These are phyloP conservation scores for Archilochus colubris DNA, from an alignment of 2,113 vertebrate species.

Conservation along the genomic window DNA sequence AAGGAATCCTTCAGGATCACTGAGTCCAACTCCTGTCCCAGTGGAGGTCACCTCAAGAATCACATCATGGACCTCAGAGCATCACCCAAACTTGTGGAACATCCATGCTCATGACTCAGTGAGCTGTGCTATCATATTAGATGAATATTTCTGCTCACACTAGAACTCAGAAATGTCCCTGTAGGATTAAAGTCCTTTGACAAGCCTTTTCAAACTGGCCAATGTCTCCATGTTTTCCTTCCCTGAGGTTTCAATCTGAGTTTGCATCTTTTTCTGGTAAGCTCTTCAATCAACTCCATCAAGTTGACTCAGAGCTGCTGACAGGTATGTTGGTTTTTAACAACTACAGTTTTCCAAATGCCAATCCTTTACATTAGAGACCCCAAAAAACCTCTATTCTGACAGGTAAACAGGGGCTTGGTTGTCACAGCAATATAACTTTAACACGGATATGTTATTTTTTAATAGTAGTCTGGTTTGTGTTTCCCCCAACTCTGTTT, in stretches of 20 bases:
- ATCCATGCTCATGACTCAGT: fast-evolving
- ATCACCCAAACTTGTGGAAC: no score
- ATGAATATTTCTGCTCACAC: background rate
- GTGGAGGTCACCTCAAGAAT: no score
- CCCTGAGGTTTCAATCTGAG: background rate
- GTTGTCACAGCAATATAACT: background rate
- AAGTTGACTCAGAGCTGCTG: background rate
- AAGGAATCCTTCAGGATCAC: no score
- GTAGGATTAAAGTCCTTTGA: background rate
- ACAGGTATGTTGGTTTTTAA: background rate
- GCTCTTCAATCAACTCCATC: background rate
- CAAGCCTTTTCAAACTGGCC: background rate
- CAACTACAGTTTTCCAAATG: background rate
- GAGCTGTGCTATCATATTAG: background rate
- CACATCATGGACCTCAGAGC: no score
- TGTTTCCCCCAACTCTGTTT: background rate
- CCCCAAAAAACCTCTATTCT: background rate
- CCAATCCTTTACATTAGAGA: background rate
- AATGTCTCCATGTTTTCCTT: background rate
- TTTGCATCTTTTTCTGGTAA: background rate
- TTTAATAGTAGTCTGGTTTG: background rate
- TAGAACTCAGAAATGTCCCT: background rate
- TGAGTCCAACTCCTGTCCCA: no score
- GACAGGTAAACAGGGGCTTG: background rate
- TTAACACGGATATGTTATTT: background rate